Evolutionary conservation across 2,888 invertebrate genomes (phyloP), one percentile per base, ranked within the genome.

Genomic region (Pammene aurita): DNA sequence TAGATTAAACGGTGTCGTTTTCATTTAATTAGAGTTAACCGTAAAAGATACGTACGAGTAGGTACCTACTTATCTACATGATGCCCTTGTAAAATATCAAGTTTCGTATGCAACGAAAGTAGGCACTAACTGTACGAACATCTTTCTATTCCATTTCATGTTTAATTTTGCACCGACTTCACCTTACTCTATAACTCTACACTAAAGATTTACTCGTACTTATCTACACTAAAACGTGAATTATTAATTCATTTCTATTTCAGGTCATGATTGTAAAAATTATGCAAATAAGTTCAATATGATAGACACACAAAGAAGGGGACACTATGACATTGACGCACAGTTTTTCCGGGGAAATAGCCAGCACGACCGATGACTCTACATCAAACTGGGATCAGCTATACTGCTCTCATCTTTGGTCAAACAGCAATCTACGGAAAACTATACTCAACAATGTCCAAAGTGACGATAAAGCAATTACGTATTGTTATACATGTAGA

Each of bases 391-490:
- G 89, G 83, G 84, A 90, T 73, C 83, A 84, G 10, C 78, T 92
- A 48, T 91, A 92, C 73, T 89, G 89, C 75, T 85, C 92, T 55
- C 89, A 90, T 75, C 81, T 91, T 71, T 91, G 91, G 92, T 80
- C 82, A 64, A 86, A 89, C 72, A 89, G 86, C 73, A 75, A 84
- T 72, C 78, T 89, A 71, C 83, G 90, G 72, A 83, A 89, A 75
- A 86, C 81, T 74, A 82, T 83, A 60, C 81, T 88, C 64, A 76
- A 90, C 74, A 82, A 84, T 75, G 79, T 81, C 69, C 82, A 85
- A 54, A 74, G 76, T 72, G 82, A 90, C 68, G 83, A 77, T 68
- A 85, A 81, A 81, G 78, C 78, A 56, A 84, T 86, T 71, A 87
- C 86, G 76, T 86, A 90, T 75, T 92, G 92, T 74, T 88, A 89